A percentile compares a stretch with the other conserved stretches of the same genome.
phyloP scores from a whole-genome alignment of 2,113 vertebrate species.

The Tympanuchus pallidicinctus region DNA sequence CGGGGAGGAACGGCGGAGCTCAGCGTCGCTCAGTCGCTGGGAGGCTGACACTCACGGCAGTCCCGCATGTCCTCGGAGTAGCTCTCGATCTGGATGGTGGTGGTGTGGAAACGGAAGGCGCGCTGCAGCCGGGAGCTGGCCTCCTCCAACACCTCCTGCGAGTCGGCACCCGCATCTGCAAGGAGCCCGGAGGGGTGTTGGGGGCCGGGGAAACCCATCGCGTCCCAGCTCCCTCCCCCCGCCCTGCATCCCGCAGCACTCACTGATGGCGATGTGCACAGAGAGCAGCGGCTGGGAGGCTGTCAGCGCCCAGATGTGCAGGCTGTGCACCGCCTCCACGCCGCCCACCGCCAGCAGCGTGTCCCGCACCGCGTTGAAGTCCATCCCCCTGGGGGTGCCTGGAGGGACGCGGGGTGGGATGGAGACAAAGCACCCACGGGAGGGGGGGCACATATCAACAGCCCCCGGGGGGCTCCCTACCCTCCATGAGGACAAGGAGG shows the following conservation, averaged over 20 bases:
- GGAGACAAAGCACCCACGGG: rapidly evolving
- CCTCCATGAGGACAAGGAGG: constrained; percentile 90
- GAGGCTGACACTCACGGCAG: constrained; percentile 79
- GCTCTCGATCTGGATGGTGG: constrained; percentile 85
- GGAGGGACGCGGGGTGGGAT: neutral
- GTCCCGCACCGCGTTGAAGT: constrained; percentile 78
- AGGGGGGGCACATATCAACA: rapidly evolving
- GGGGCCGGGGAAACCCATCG: rapidly evolving
- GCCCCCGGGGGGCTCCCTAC: constrained; percentile 28
- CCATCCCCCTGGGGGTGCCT: constrained; percentile 78
- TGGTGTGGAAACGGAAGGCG: constrained; percentile 81
- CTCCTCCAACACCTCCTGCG: constrained; percentile 80
- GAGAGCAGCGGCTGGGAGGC: constrained; percentile 82
- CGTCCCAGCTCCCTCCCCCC: too few relatives aligned
- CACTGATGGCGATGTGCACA: constrained; percentile 86
- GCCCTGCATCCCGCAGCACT: neutral
- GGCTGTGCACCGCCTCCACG: constrained; percentile 84
- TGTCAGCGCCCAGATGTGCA: constrained; percentile 90
- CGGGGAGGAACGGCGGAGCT: rapidly evolving
- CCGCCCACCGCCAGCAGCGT: constrained; percentile 82
- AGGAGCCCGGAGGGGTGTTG: rapidly evolving
- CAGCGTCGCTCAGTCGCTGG: constrained; percentile 64
- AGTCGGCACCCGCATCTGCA: constrained; percentile 71
- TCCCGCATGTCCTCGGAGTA: constrained; percentile 85
- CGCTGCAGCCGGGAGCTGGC: constrained; percentile 75